These are phyloP conservation scores for Bombylius discolor DNA, from an alignment of 2,888 invertebrate genomes.

Conservation along the genomic window DNA sequence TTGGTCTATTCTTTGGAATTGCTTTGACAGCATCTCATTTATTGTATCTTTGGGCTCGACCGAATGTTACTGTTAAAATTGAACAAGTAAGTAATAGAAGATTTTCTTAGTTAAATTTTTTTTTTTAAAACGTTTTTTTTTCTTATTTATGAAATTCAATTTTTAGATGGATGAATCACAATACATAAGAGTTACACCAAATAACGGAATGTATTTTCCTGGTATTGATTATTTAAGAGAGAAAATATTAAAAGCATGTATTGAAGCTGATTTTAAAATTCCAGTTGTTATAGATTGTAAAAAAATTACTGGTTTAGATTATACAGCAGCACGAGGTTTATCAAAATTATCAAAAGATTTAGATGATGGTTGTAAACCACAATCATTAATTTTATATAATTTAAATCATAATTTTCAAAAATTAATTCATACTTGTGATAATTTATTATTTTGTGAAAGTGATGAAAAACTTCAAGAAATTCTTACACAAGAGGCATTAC, in stretches of 20 bases:
- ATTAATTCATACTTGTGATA: conserved; percentile 30
- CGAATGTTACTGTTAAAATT: conserved; percentile 35
- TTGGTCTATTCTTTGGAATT: conserved; percentile 64
- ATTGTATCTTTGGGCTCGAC: conserved; percentile 55
- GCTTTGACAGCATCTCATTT: conserved; percentile 49
- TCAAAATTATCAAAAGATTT: conserved; percentile 30
- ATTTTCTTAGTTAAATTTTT: too few relatives aligned
- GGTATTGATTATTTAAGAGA: conserved; percentile 52
- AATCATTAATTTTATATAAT: conserved; percentile 26
- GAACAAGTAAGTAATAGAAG: conserved; percentile 19
- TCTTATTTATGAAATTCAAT: background rate
- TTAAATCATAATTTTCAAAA: conserved; percentile 25
- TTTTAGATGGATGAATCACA: conserved; percentile 40
- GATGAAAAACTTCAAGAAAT: conserved; percentile 28
- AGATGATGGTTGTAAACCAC: conserved; percentile 22
- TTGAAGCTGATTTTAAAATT: conserved; percentile 35
- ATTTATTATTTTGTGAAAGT: conserved; percentile 30
- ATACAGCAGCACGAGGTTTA: conserved; percentile 46
- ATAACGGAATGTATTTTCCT: conserved; percentile 58
- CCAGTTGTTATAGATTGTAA: conserved; percentile 53
- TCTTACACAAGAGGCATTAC: conserved; percentile 30
- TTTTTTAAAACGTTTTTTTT: too few relatives aligned
- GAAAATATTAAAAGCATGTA: conserved; percentile 42
- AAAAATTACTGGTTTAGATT: conserved; percentile 54
- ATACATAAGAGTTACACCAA: conserved; percentile 49